Percentiles rank a stretch among this genome's conserved stretches.
phyloP scores from a whole-genome alignment of 2,888 invertebrate species.

The Clanis bilineata region DNA sequence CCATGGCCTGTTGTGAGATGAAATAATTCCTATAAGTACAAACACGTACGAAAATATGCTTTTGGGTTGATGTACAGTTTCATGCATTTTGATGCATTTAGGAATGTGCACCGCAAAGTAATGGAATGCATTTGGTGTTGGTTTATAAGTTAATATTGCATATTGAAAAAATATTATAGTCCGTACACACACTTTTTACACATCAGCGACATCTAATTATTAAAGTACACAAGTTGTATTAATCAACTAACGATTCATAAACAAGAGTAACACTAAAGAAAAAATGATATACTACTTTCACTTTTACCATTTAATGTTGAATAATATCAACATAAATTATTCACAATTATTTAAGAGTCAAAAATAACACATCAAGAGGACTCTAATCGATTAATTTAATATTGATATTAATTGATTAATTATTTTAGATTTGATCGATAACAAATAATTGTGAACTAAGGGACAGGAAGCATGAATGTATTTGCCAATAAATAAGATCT shows the following conservation, averaged over 20 bases:
- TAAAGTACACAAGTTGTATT: neutral
- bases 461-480: constrained; percentile 66
- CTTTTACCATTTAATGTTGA: neutral
- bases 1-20: neutral
- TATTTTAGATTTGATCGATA: neutral
- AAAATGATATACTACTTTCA: neutral
- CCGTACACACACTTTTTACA: neutral
- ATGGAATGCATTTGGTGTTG: constrained; percentile 27
- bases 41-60: constrained; percentile 34
- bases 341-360: constrained; percentile 13
- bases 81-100: constrained; percentile 33
- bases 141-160: neutral
- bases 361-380: neutral
- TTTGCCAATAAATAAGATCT: constrained; percentile 78
- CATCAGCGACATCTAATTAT: neutral
- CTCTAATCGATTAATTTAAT: neutral
- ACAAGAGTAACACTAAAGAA: constrained; percentile 1
- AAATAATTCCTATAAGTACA: neutral
- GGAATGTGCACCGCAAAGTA: constrained; percentile 10
- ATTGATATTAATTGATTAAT: neutral
- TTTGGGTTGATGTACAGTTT: constrained; percentile 50
- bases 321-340: neutral
- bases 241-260: neutral
- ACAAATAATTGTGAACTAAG: constrained; percentile 4
- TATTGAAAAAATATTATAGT: neutral